phyloP scores from a whole-genome alignment of 2,797 vertebrate species.

The Xenopus petersii region DNA sequence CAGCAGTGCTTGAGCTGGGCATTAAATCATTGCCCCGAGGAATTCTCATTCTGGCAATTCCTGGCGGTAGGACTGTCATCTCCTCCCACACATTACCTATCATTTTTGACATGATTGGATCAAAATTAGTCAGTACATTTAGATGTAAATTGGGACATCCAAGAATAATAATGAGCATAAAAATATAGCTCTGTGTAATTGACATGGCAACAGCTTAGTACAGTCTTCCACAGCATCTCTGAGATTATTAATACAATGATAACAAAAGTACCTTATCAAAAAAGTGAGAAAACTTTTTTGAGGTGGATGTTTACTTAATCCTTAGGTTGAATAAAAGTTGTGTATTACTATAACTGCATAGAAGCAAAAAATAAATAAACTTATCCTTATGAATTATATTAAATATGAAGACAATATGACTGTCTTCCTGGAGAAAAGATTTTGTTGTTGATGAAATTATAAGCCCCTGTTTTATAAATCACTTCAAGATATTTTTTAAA shows the following conservation, averaged over 20 bases:
- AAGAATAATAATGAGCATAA: conserved; percentile 97
- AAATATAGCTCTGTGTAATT: conserved; percentile 91
- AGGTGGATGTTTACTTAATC: conserved; percentile 58
- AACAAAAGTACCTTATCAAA: conserved; percentile 64
- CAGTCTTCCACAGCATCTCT: conserved; percentile 63
- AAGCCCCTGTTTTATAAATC: no score
- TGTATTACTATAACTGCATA: background rate
- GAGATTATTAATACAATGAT: conserved; percentile 65
- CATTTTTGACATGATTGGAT: conserved; percentile 98
- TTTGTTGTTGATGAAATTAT: no score
- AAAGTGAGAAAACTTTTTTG: conserved; percentile 57
- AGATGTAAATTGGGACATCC: conserved; percentile 99
- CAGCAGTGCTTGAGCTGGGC: conserved; percentile 95
- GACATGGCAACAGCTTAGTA: conserved; percentile 89
- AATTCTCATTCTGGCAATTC: conserved; percentile 88
- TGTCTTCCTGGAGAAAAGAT: no score
- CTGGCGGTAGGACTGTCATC: conserved; percentile 94
- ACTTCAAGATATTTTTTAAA: no score
- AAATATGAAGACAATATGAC: no score
- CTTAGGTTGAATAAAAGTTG: conserved; percentile 53
- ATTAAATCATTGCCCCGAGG: conserved; percentile 99
- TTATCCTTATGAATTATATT: no score
- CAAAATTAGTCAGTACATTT: conserved; percentile 99
- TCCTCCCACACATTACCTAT: conserved; percentile 92
- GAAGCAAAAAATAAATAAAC: background rate